Percentiles rank a stretch among this genome's conserved stretches.
phyloP scores from a whole-genome alignment of 1,140 invertebrate genomes.

The Drosophila miranda region DNA sequence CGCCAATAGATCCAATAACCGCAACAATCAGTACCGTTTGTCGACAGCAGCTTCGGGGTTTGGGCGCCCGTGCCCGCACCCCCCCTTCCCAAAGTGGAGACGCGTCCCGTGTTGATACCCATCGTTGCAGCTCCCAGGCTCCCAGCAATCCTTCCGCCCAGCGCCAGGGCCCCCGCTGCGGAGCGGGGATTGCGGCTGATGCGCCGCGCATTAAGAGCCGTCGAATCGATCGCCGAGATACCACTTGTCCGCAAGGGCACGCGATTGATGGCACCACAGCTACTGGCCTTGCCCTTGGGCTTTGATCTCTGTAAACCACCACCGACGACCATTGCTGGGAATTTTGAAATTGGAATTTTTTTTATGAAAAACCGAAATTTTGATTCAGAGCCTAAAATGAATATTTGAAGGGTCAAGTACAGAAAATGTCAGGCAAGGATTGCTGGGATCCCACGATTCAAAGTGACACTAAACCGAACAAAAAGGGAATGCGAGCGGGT shows the following conservation, averaged over 20 bases:
- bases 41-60: background rate
- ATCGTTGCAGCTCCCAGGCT: too few relatives aligned
- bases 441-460: background rate
- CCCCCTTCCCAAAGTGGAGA: conserved; percentile 7
- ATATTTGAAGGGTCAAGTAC: conserved; percentile 3
- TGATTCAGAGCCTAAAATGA: conserved; percentile 14
- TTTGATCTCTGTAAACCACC: conserved; percentile 21
- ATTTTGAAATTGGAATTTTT: conserved; percentile 32
- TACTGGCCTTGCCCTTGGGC: too few relatives aligned
- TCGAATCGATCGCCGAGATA: background rate
- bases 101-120: background rate
- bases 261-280: conserved; percentile 5
- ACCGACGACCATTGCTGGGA: conserved; percentile 1
- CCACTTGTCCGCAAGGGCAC: conserved; percentile 2
- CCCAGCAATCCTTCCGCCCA: conserved; percentile 16
- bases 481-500: background rate
- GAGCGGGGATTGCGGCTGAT: conserved; percentile 4
- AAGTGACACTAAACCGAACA: conserved; percentile 36
- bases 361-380: conserved; percentile 21
- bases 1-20: conserved; percentile 27
- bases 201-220: background rate
- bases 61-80: conserved; percentile 18
- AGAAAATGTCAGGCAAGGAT: background rate
- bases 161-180: background rate
- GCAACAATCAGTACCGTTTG: conserved; percentile 51